phyloP scores from a whole-genome alignment of 1,140 invertebrate species.

The Sweltsa coloradensis region DNA sequence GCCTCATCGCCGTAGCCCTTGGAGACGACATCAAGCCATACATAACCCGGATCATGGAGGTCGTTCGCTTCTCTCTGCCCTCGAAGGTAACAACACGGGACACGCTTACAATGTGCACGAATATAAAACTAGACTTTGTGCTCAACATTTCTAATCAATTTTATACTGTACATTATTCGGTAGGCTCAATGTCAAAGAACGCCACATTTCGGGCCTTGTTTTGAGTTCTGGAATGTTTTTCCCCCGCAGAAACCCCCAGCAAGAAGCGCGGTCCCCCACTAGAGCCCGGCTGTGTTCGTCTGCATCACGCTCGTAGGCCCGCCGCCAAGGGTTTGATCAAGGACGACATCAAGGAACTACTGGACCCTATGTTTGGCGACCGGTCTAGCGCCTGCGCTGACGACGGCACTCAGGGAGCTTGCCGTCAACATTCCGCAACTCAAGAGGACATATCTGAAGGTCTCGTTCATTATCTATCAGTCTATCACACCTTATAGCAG shows the following conservation, averaged over 20 bases:
- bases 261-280: slow-evolving; percentile 54
- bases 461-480: slow-evolving; percentile 5
- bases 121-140: background rate
- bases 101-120: background rate
- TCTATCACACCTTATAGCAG: slow-evolving; percentile 14
- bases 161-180: background rate
- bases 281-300: slow-evolving; percentile 84
- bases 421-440: slow-evolving; percentile 77
- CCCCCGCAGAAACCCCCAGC: slow-evolving; percentile 52
- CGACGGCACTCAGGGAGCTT: slow-evolving; percentile 80
- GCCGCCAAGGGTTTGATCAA: slow-evolving; percentile 66
- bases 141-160: slow-evolving; percentile 3
- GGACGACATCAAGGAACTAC: slow-evolving; percentile 66
- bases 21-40: slow-evolving; percentile 68
- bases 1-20: slow-evolving; percentile 83
- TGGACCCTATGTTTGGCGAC: slow-evolving; percentile 89
- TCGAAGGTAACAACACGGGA: slow-evolving; percentile 38
- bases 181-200: background rate
- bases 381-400: slow-evolving; percentile 79
- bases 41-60: slow-evolving; percentile 74
- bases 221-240: background rate
- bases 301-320: slow-evolving; percentile 85
- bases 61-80: slow-evolving; percentile 69
- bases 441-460: slow-evolving; percentile 87
- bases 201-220: background rate